Evolutionary conservation across 2,113 vertebrate species (phyloP).

Genomic region (Octodon degus): DNA sequence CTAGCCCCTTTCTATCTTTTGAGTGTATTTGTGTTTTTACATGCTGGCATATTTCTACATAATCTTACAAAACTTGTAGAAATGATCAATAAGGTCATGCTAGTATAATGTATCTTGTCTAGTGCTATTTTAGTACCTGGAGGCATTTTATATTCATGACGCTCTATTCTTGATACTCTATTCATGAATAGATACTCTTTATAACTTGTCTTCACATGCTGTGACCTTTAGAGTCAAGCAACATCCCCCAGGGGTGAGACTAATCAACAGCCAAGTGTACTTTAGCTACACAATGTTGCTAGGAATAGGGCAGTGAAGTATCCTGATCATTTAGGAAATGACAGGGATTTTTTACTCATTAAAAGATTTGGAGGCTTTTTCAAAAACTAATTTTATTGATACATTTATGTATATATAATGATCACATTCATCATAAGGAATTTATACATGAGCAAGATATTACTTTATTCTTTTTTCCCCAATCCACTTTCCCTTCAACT

Average conservation of each 20-base stretch:
- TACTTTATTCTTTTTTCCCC: not conserved
- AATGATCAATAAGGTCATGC: not conserved
- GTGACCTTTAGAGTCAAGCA: not conserved
- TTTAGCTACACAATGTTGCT: not conserved
- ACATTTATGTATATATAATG: not conserved
- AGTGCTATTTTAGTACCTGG: not conserved
- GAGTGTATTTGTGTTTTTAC: not conserved
- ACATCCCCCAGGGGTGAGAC: not conserved
- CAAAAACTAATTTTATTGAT: not conserved
- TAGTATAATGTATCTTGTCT: not conserved
- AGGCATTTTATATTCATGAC: not conserved
- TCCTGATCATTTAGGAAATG: not conserved
- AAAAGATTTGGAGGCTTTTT: not conserved
- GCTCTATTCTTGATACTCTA: not conserved
- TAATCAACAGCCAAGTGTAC: not conserved
- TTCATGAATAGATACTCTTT: not conserved
- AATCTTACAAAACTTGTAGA: not conserved
- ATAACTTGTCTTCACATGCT: not conserved
- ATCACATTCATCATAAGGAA: not conserved
- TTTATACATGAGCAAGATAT: not conserved
- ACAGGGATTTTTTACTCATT: not conserved
- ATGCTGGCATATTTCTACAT: not conserved
- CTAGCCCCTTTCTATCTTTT: not conserved
- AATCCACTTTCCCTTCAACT: not conserved
- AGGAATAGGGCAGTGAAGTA: not conserved